A percentile compares a stretch with the other conserved stretches of the same genome.
These are phyloP conservation scores for Heliconius himera DNA, from an alignment of 1,140 invertebrate genomes.

Conservation along the genomic window DNA sequence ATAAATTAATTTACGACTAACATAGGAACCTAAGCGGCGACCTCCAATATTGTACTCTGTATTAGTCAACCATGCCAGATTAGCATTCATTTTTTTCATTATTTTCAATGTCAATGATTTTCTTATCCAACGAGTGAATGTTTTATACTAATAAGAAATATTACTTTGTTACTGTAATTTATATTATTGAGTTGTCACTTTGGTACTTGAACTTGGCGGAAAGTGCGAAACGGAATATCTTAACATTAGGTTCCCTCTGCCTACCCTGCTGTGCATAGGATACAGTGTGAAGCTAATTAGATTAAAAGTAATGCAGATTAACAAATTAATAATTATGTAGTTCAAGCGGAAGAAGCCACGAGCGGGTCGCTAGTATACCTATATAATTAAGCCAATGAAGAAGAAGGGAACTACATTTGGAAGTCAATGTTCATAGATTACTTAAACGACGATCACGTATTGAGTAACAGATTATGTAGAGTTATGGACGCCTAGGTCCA, in stretches of 20 bases:
- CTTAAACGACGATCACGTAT: not conserved
- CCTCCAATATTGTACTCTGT: not conserved
- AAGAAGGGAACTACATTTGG: not conserved
- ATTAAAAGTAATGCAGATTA: too few species aligned
- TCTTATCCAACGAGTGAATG: not conserved
- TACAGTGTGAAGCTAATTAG: too few species aligned
- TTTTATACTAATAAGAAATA: not conserved
- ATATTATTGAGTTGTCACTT: too few species aligned
- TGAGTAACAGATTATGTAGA: not conserved
- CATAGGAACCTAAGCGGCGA: not conserved
- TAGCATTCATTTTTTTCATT: not conserved
- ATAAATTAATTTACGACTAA: not conserved
- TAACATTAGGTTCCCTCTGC: too few species aligned
- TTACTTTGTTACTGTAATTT: too few species aligned
- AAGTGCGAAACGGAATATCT: too few species aligned
- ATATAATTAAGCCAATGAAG: too few species aligned
- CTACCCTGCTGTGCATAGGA: too few species aligned
- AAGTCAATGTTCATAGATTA: not conserved
- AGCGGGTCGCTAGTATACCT: too few species aligned
- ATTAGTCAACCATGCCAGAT: not conserved
- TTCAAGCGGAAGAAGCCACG: too few species aligned
- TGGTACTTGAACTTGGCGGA: too few species aligned
- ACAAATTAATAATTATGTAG: too few species aligned
- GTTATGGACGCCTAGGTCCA: constrained; percentile 24
- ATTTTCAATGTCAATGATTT: not conserved